phyloP scores from a whole-genome alignment of 2,113 vertebrate species.

The Mola mola region DNA sequence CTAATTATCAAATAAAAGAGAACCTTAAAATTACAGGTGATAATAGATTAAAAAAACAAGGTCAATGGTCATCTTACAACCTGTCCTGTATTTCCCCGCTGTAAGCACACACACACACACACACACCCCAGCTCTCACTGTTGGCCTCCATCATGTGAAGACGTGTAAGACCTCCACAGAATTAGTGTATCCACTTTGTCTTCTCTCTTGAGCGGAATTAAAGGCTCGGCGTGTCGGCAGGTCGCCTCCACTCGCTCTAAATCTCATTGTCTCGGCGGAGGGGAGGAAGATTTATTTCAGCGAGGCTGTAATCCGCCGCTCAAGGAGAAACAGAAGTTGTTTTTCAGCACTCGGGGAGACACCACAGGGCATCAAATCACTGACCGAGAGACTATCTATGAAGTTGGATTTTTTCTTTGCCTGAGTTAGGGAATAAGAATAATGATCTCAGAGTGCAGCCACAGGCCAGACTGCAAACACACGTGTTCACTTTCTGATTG shows the following conservation, averaged over 20 bases:
- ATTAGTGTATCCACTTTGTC: constrained; percentile 34
- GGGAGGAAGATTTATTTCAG: constrained; percentile 44
- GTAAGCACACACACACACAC: constrained; percentile 1
- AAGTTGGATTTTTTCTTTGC: constrained; percentile 26
- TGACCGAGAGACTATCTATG: constrained; percentile 5
- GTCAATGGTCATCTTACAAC: too few species aligned
- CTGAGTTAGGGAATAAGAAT: not conserved
- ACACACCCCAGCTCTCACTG: not conserved
- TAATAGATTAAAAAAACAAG: too few species aligned
- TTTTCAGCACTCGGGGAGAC: constrained; percentile 8
- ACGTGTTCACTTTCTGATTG: too few species aligned
- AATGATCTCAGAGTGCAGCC: constrained; percentile 8
- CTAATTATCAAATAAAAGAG: too few species aligned
- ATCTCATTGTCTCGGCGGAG: constrained; percentile 21
- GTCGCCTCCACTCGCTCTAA: constrained; percentile 31
- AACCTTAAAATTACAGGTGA: too few species aligned
- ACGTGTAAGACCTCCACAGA: constrained; percentile 13
- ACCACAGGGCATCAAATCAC: constrained; percentile 24
- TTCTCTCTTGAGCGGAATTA: constrained; percentile 38
- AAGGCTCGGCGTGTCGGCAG: not conserved
- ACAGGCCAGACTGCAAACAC: not conserved
- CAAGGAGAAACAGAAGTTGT: constrained; percentile 44
- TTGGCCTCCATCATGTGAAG: not conserved
- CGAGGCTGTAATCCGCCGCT: constrained; percentile 33
- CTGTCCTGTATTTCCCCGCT: too few species aligned